Percentiles rank a stretch among this genome's conserved stretches.
These are phyloP conservation scores for Vesta saturnalis DNA, from an alignment of 2,888 invertebrate genomes.

Conservation along the genomic window DNA sequence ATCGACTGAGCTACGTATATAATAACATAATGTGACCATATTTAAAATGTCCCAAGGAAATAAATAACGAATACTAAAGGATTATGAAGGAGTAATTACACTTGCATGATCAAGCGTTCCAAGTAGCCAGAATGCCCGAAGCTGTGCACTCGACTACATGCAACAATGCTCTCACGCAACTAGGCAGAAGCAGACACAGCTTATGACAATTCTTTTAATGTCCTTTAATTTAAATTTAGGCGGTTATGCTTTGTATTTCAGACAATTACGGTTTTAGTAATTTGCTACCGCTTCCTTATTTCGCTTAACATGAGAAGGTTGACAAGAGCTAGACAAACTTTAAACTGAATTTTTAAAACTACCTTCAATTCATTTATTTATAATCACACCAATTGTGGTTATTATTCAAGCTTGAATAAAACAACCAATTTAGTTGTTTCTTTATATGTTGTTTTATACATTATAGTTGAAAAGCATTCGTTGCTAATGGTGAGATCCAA, in stretches of 20 bases:
- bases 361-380: no score
- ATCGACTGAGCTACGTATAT: conserved; percentile 38
- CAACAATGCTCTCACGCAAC: conserved; percentile 46
- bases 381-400: not conserved
- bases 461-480: no score
- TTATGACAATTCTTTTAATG: conserved; percentile 41
- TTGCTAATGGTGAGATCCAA: no score
- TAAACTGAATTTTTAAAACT: not conserved
- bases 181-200: conserved; percentile 37
- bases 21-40: conserved; percentile 43
- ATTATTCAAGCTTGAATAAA: not conserved
- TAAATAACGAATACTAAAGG: conserved; percentile 52
- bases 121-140: conserved; percentile 54
- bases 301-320: conserved; percentile 23
- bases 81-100: conserved; percentile 53
- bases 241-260: conserved; percentile 31
- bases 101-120: conserved; percentile 54
- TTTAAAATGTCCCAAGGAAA: conserved; percentile 48
- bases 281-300: conserved; percentile 30
- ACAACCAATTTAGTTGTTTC: not conserved
- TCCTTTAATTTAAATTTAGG: conserved; percentile 40
- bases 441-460: not conserved
- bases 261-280: conserved; percentile 29
- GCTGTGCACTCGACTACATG: conserved; percentile 44
- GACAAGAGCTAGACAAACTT: conserved; percentile 26